Conservation (phyloP, 2,888 invertebrate species). For the Nephrotoma guestfalica region DNA sequence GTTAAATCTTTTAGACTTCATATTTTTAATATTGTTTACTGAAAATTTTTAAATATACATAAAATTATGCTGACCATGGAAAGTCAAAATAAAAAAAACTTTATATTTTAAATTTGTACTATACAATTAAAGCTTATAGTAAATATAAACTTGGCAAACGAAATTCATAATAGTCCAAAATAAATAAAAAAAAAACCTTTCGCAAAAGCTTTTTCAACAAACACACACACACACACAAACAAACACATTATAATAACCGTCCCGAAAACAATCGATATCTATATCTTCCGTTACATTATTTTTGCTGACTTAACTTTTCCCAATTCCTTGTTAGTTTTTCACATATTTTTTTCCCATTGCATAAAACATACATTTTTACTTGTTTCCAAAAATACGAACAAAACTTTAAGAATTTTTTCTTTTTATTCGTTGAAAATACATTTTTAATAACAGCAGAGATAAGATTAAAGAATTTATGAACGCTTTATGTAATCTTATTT, state of each 20-base stretch:
- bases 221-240: neutral
- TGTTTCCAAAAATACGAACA: neutral
- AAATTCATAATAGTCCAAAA: neutral
- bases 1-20: too few relatives aligned
- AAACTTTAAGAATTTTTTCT: neutral
- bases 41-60: too few relatives aligned
- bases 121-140: neutral
- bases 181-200: neutral
- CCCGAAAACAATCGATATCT: neutral
- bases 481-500: neutral
- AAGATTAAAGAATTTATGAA: neutral
- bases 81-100: too few relatives aligned
- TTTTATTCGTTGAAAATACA: neutral
- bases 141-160: neutral
- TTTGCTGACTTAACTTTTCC: neutral
- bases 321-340: neutral
- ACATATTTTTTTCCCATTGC: neutral
- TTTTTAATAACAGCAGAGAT: neutral
- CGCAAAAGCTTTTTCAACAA: neutral
- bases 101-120: too few relatives aligned
- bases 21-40: too few relatives aligned
- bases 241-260: neutral
- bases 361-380: neutral
- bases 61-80: too few relatives aligned
- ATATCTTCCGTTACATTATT: neutral